Base-by-base conservation (phyloP, 2,113 vertebrate genomes). In the Pluvianellus socialis region DNA sequence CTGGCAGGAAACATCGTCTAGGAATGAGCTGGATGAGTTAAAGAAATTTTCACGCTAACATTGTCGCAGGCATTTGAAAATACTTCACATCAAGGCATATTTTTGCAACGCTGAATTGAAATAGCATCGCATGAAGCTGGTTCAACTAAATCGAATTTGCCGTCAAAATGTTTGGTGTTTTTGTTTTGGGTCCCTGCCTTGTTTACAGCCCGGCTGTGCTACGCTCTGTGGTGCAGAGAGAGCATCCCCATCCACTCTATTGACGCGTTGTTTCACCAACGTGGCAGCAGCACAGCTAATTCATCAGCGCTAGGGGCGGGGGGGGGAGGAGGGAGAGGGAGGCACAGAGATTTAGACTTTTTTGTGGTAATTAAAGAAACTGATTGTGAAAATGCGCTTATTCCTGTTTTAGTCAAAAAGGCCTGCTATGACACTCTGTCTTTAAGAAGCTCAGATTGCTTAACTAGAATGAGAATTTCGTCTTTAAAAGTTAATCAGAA, bases 1-100 rank as follows among this genome's bases (percentile, higher is more conserved):
- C 94, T 97, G 95, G 98, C 94, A 97, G 94, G 86, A 92, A 84
- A 71, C 50, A 81, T 84, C 63, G 73, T 94, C 85, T 94, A 66
- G 85, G 96, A 97, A 96, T 71, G 59, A 94, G 45, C 93, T 94
- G 96, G 95, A 96, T 82, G 94, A 96, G 92, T 91, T 96, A 84
- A 93, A 95, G 94, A 97, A 89, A 96, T 97, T 53, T 94, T 92
- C 96, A 94, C 97, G 92, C 94, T 82, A 67, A 73, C 77, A 9
- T 71, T 82, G 77, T 94, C 73, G 33, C 91, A 91, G 79, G 61
- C 91, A 44, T 96, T 90, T 97, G 83, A 96, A 92, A 96, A 94
- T 75, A 44, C 50, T 97, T 97, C 89, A 84, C 65, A 88, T 19
- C 77, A 85, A 79, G 84, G 67, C 73, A 9, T 49, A 59, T 88